Conservation (phyloP, 2,797 vertebrate species). For the Botia almorhae region DNA sequence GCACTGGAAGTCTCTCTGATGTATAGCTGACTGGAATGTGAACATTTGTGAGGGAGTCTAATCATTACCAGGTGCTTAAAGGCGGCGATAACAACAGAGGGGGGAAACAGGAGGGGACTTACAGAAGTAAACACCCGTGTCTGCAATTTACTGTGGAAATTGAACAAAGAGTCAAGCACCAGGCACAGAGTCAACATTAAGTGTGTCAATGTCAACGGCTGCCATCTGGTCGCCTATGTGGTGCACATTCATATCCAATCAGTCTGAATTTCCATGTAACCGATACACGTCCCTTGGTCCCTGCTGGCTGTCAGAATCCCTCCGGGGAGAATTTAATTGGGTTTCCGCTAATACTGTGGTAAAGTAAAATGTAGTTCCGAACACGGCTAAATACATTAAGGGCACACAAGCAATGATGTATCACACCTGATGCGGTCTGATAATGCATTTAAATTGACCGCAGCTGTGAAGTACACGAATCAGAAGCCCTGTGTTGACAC, state of each 20-base stretch:
- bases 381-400: constrained; percentile 45
- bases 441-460: constrained; percentile 44
- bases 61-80: constrained; percentile 82
- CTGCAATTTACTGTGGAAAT: constrained; percentile 40
- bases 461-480: constrained; percentile 48
- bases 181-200: constrained; percentile 53
- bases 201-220: constrained; percentile 59
- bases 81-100: constrained; percentile 64
- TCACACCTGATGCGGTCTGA: constrained; percentile 64
- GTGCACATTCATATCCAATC: constrained; percentile 64
- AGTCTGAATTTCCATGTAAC: constrained; percentile 62
- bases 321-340: constrained; percentile 50
- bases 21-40: constrained; percentile 70
- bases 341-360: constrained; percentile 48
- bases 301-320: constrained; percentile 58
- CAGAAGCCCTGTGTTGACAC: constrained; percentile 33
- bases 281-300: constrained; percentile 55
- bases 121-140: constrained; percentile 72
- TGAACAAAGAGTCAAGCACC: constrained; percentile 46
- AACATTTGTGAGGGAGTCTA: constrained; percentile 58
- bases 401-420: constrained; percentile 43
- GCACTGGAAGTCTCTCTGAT: constrained; percentile 64
- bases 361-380: constrained; percentile 27
- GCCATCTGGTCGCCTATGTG: constrained; percentile 60
- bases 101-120: constrained; percentile 56